phyloP scores from a whole-genome alignment of 2,113 vertebrate species.

The Lontra canadensis region DNA sequence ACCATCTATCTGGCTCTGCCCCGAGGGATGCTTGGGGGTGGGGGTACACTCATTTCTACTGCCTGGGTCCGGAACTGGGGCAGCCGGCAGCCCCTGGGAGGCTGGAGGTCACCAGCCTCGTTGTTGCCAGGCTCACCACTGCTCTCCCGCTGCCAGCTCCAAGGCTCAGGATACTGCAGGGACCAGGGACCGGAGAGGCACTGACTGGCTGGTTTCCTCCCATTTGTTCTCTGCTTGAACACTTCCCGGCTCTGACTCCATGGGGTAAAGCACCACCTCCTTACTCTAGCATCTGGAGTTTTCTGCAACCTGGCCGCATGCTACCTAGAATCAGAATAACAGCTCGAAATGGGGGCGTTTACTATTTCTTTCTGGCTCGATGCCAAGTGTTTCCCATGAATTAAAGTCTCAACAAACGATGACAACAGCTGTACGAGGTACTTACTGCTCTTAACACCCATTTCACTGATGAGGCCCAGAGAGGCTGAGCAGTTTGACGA shows the following conservation, averaged over 20 bases:
- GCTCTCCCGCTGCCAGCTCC: not conserved
- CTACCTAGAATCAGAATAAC: not conserved
- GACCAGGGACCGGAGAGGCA: not conserved
- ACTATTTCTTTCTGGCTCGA: not conserved
- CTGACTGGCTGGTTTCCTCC: not conserved
- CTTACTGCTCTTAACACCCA: not conserved
- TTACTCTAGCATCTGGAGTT: not conserved
- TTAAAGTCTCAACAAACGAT: not conserved
- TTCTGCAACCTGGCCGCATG: not conserved
- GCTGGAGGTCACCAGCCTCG: conserved; percentile 6
- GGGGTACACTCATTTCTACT: not conserved
- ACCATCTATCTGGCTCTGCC: conserved; percentile 65
- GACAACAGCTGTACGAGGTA: not conserved
- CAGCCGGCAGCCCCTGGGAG: conserved; percentile 47
- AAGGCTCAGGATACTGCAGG: not conserved
- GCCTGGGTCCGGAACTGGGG: conserved; percentile 24
- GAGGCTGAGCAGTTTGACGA: not conserved
- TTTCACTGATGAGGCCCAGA: not conserved
- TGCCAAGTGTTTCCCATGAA: not conserved
- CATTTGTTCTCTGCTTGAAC: not conserved
- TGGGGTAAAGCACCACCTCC: not conserved
- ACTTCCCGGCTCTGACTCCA: not conserved
- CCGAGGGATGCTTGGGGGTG: not conserved
- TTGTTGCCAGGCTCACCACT: not conserved
- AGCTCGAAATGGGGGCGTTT: not conserved